A percentile compares a stretch with the other conserved stretches of the same genome.
Evolutionary conservation across 2,888 invertebrate species (phyloP).

Genomic region (Idaea biselata): DNA sequence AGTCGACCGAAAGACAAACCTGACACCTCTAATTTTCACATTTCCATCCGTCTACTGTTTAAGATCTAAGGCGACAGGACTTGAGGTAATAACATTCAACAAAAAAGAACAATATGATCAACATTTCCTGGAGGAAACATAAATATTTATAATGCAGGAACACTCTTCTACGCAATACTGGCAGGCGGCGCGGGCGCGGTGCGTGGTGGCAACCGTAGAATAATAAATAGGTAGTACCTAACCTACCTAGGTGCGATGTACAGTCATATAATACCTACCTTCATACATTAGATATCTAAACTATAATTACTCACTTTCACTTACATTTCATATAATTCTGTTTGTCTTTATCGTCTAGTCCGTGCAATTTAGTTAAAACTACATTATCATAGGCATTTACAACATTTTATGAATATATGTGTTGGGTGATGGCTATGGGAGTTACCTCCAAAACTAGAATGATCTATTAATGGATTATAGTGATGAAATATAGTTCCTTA

Average conservation of each 20-base stretch:
- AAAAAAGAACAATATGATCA: slow-evolving; percentile 23
- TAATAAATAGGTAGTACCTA: slow-evolving; percentile 5
- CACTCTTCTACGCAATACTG: not conserved
- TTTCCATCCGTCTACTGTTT: no score
- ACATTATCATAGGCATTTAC: not conserved
- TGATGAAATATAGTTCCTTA: no score
- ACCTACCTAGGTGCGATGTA: not conserved
- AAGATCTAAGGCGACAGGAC: no score
- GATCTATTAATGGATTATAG: no score
- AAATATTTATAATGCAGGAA: slow-evolving; percentile 27
- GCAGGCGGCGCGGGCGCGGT: not conserved
- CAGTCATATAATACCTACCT: not conserved
- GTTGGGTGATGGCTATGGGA: no score
- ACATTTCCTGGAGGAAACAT: slow-evolving; percentile 35
- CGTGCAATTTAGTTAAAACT: not conserved
- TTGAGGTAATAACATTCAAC: slow-evolving; percentile 18
- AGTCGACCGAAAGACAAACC: no score
- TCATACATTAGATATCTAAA: not conserved
- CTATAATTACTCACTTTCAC: not conserved
- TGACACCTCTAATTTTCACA: no score
- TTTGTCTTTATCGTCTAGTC: not conserved
- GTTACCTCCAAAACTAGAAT: no score
- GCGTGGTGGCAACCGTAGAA: not conserved
- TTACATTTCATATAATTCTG: slow-evolving; percentile 1
- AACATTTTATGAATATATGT: no score